Conservation (phyloP, 1,140 invertebrate genomes). For the Telenomus remus region DNA sequence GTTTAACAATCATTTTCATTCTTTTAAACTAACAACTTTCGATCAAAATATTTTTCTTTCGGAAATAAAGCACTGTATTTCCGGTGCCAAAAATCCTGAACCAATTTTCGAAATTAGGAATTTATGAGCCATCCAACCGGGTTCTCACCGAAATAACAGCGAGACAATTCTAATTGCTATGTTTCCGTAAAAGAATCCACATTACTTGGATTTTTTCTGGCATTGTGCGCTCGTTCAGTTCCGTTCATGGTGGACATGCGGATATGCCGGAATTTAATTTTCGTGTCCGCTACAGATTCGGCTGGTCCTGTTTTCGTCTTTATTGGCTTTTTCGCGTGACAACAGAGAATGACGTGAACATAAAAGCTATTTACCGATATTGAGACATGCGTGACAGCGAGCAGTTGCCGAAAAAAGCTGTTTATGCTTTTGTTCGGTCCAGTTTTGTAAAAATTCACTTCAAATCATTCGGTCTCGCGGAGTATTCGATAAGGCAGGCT, state of each 20-base stretch:
- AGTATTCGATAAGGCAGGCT: no score
- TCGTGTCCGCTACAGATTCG: slow-evolving; percentile 67
- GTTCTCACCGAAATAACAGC: slow-evolving; percentile 60
- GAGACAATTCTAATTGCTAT: slow-evolving; percentile 67
- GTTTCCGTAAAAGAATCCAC: slow-evolving; percentile 62
- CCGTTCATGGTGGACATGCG: slow-evolving; percentile 55
- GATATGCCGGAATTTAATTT: slow-evolving; percentile 73
- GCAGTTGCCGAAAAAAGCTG: slow-evolving; percentile 14
- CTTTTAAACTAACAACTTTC: no score
- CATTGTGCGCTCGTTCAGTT: slow-evolving; percentile 40
- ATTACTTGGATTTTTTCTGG: slow-evolving; percentile 58
- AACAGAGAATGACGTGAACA: slow-evolving; percentile 60
- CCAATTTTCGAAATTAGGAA: slow-evolving; percentile 56
- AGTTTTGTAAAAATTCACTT: no score
- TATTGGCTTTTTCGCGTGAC: slow-evolving; percentile 70
- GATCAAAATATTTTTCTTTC: no score
- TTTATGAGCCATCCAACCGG: slow-evolving; percentile 65
- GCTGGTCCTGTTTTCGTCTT: slow-evolving; percentile 57
- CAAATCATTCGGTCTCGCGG: no score
- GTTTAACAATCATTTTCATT: no score
- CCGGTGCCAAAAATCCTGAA: slow-evolving; percentile 1
- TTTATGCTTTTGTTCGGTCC: no score
- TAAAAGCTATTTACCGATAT: slow-evolving; percentile 63
- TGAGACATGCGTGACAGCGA: slow-evolving; percentile 54
- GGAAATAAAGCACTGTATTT: no score